Evolutionary conservation across 2,888 invertebrate species (phyloP).

Genomic region (Unio pictorum): DNA sequence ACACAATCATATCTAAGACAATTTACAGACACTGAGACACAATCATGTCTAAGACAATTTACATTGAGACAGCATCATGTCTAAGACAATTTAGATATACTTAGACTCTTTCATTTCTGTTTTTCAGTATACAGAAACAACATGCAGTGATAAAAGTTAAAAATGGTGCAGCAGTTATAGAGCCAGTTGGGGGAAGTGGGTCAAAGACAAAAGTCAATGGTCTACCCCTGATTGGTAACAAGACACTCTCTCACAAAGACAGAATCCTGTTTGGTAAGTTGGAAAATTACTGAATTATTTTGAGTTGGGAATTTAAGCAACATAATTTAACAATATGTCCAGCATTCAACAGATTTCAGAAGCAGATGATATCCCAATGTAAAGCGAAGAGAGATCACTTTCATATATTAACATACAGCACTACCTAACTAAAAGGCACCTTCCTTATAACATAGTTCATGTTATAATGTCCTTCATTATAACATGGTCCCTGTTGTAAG

Average conservation of each 20-base stretch:
- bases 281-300: background rate
- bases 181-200: constrained; percentile 59
- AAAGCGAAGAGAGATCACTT: no score
- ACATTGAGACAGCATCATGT: constrained; percentile 1
- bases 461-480: no score
- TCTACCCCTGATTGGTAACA: constrained; percentile 62
- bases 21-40: no score
- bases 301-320: no score
- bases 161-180: constrained; percentile 58
- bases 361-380: no score
- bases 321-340: no score
- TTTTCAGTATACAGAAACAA: constrained; percentile 64
- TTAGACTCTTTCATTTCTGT: background rate
- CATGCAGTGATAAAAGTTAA: constrained; percentile 63
- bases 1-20: no score
- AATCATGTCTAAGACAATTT: background rate
- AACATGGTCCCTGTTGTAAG: no score
- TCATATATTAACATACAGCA: no score
- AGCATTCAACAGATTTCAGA: no score
- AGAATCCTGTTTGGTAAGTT: constrained; percentile 71
- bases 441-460: no score
- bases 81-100: background rate
- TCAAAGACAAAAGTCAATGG: constrained; percentile 72
- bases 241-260: constrained; percentile 66
- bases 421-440: no score